Evolutionary conservation across 1,140 invertebrate genomes (phyloP).

Genomic region (Brachionus plicatilis): DNA sequence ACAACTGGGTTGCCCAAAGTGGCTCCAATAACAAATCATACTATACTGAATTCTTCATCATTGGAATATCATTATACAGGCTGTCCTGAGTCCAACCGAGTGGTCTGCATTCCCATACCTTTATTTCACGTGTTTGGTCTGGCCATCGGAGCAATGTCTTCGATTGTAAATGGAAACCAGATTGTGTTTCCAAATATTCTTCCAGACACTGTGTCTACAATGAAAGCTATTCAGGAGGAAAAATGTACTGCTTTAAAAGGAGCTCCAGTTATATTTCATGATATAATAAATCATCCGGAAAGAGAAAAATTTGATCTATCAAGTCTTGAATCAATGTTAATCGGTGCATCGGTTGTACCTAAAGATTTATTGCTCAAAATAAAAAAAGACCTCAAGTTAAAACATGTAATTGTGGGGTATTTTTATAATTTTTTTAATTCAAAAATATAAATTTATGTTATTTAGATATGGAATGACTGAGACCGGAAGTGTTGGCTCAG

Average conservation of each 20-base stretch:
- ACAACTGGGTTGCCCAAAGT: constrained; percentile 73
- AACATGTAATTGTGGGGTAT: constrained; percentile 29
- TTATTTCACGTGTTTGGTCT: constrained; percentile 57
- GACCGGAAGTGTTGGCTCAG: neutral
- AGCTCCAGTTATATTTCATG: constrained; percentile 94
- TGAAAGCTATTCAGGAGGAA: constrained; percentile 67
- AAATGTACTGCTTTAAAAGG: constrained; percentile 76
- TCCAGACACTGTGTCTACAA: constrained; percentile 59
- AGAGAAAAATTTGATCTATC: constrained; percentile 53
- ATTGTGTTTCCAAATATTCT: constrained; percentile 67
- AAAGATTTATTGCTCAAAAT: neutral
- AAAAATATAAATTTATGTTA: neutral
- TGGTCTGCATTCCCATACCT: constrained; percentile 70
- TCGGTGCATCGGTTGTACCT: neutral
- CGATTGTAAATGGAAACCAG: constrained; percentile 64
- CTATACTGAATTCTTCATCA: constrained; percentile 77
- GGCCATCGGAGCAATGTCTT: constrained; percentile 40
- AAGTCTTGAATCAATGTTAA: constrained; percentile 47
- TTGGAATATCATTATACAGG: constrained; percentile 63
- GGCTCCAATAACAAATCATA: constrained; percentile 71
- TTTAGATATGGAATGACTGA: constrained; percentile 19
- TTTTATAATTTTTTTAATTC: neutral
- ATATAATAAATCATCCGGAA: constrained; percentile 62
- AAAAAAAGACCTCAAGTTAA: constrained; percentile 22
- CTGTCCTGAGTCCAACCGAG: constrained; percentile 56